Evolutionary conservation across 2,888 invertebrate genomes (phyloP).

Genomic region (Abrostola triplasia): DNA sequence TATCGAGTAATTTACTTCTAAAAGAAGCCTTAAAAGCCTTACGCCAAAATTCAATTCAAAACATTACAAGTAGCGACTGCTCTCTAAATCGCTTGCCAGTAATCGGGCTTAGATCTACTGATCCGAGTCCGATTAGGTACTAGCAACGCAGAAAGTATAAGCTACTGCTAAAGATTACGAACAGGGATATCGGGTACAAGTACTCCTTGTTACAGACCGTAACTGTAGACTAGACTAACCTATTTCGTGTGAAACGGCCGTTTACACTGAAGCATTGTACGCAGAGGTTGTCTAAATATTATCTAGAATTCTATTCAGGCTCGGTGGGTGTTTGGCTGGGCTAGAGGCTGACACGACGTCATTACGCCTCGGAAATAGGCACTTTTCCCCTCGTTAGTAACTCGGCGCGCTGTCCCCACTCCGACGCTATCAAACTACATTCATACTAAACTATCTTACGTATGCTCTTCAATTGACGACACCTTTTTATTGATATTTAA

Average conservation of each 20-base stretch:
- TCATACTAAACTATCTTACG: constrained; percentile 60
- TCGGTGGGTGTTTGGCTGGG: constrained; percentile 57
- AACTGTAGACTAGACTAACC: constrained; percentile 11
- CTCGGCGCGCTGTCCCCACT: constrained; percentile 75
- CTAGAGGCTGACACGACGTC: constrained; percentile 79
- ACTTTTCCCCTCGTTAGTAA: constrained; percentile 87
- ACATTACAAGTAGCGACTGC: constrained; percentile 23
- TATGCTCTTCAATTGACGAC: constrained; percentile 63
- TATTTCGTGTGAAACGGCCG: constrained; percentile 19
- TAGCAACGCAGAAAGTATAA: too few relatives aligned
- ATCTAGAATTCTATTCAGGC: constrained; percentile 63
- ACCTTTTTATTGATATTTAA: constrained; percentile 50
- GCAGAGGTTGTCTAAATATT: constrained; percentile 59
- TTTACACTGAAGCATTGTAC: constrained; percentile 32
- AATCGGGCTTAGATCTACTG: not conserved
- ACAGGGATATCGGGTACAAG: constrained; percentile 16
- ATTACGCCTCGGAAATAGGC: constrained; percentile 87
- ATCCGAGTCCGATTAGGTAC: too few relatives aligned
- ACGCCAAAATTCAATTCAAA: constrained; percentile 28
- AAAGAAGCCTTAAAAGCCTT: constrained; percentile 28
- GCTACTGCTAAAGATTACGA: constrained; percentile 13
- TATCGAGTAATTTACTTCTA: constrained; percentile 38
- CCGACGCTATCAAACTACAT: constrained; percentile 62
- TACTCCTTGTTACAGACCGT: constrained; percentile 2
- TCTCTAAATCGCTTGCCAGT: constrained; percentile 3